These are phyloP conservation scores for Tetragonula clypearis DNA, from an alignment of 1,140 invertebrate species.

Conservation along the genomic window DNA sequence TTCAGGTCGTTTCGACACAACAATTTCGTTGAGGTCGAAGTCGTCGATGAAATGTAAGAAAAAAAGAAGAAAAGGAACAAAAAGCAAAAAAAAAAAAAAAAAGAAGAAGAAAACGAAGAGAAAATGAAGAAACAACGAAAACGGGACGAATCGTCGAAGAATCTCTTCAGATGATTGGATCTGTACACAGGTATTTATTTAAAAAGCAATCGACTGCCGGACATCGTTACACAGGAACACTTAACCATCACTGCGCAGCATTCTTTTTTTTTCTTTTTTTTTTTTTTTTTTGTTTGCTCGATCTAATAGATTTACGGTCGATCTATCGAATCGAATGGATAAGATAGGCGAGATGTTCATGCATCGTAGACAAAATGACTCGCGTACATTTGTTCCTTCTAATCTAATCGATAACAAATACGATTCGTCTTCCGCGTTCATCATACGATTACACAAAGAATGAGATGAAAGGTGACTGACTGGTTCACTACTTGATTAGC, in stretches of 20 bases:
- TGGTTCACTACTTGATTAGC: slow-evolving; percentile 30
- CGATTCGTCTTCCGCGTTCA: slow-evolving; percentile 16
- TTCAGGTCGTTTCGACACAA: not conserved
- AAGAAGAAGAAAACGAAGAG: no score
- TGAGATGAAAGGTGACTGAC: slow-evolving; percentile 30
- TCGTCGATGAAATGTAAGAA: not conserved
- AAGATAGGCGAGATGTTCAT: slow-evolving; percentile 57
- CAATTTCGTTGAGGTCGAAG: not conserved
- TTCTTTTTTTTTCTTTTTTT: not conserved
- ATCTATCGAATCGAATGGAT: slow-evolving; percentile 54
- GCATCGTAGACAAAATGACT: slow-evolving; percentile 55
- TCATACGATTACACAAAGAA: slow-evolving; percentile 33
- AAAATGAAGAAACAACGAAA: not conserved
- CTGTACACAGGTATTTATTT: slow-evolving; percentile 73
- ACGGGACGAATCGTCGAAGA: slow-evolving; percentile 24
- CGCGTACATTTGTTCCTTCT: slow-evolving; percentile 40
- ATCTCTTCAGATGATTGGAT: slow-evolving; percentile 45
- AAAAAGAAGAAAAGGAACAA: slow-evolving; percentile 5
- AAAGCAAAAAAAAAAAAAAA: not conserved
- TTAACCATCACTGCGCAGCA: slow-evolving; percentile 69
- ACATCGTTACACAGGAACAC: slow-evolving; percentile 79
- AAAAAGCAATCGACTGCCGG: slow-evolving; percentile 70
- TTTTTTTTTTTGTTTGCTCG: slow-evolving; percentile 9
- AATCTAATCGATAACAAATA: slow-evolving; percentile 46
- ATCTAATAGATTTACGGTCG: slow-evolving; percentile 49